Evolutionary conservation across 2,113 vertebrate genomes (phyloP).

Genomic region (Epinephelus lanceolatus): DNA sequence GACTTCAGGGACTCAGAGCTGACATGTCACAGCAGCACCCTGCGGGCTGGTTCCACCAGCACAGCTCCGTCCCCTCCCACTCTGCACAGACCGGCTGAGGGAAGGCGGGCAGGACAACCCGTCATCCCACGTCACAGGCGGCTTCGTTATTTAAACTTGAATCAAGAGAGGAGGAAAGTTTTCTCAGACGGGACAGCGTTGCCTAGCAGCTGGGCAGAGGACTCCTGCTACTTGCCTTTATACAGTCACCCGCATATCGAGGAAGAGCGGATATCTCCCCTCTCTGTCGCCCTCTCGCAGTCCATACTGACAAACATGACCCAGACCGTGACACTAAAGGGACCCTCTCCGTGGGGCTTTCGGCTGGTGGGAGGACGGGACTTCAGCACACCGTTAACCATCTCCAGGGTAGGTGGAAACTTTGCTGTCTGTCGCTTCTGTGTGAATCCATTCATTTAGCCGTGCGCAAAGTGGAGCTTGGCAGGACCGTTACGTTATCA

Average conservation of each 20-base stretch:
- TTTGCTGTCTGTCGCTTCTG: background rate
- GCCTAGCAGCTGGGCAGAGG: conserved; percentile 73
- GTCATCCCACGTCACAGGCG: conserved; percentile 76
- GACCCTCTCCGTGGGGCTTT: conserved; percentile 97
- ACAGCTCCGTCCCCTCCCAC: conserved; percentile 38
- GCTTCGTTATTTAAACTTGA: conserved; percentile 83
- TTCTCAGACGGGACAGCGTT: conserved; percentile 71
- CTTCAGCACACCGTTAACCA: conserved; percentile 93
- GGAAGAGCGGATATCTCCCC: conserved; percentile 34
- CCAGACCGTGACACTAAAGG: conserved; percentile 90
- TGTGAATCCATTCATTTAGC: conserved; percentile 54
- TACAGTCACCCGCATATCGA: background rate
- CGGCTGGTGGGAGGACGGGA: conserved; percentile 95
- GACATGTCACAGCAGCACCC: background rate
- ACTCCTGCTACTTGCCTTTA: conserved; percentile 34
- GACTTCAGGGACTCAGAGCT: background rate
- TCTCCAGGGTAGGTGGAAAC: conserved; percentile 92
- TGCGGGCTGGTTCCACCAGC: background rate
- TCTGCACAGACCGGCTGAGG: conserved; percentile 3
- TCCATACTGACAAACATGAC: conserved; percentile 80
- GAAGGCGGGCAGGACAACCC: conserved; percentile 60
- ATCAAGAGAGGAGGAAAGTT: conserved; percentile 64
- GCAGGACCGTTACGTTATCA: too few relatives aligned
- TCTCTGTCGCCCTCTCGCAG: background rate
- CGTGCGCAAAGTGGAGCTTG: background rate